phyloP scores from a whole-genome alignment of 2,113 vertebrate genomes.

The Corythaixoides concolor region DNA sequence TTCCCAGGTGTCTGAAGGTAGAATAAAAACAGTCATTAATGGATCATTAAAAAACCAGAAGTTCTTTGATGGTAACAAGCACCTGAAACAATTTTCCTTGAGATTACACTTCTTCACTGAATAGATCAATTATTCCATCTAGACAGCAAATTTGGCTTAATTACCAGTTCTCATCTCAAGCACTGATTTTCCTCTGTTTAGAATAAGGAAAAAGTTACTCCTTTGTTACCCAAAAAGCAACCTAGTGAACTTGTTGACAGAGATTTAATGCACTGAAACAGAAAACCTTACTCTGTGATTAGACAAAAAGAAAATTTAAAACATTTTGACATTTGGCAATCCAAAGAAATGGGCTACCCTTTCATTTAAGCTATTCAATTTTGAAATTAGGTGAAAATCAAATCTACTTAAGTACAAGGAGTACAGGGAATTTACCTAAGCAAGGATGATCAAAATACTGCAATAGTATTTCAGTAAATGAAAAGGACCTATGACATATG shows the following conservation, averaged over 20 bases:
- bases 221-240: not conserved
- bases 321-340: not conserved
- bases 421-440: not conserved
- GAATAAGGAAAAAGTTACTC: not conserved
- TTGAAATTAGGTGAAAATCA: not conserved
- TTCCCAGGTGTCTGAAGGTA: not conserved
- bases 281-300: not conserved
- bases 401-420: not conserved
- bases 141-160: not conserved
- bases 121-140: not conserved
- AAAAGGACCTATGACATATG: not conserved
- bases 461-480: not conserved
- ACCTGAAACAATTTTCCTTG: not conserved
- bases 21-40: not conserved
- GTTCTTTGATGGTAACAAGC: not conserved
- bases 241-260: not conserved
- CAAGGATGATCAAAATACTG: not conserved
- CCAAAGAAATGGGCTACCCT: not conserved
- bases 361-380: not conserved
- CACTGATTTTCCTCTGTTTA: not conserved
- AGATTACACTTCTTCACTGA: not conserved
- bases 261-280: not conserved
- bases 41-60: not conserved
- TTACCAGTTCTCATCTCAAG: not conserved
- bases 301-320: not conserved